phyloP scores from a whole-genome alignment of 2,888 invertebrate genomes.

The Electrophaes corylata region DNA sequence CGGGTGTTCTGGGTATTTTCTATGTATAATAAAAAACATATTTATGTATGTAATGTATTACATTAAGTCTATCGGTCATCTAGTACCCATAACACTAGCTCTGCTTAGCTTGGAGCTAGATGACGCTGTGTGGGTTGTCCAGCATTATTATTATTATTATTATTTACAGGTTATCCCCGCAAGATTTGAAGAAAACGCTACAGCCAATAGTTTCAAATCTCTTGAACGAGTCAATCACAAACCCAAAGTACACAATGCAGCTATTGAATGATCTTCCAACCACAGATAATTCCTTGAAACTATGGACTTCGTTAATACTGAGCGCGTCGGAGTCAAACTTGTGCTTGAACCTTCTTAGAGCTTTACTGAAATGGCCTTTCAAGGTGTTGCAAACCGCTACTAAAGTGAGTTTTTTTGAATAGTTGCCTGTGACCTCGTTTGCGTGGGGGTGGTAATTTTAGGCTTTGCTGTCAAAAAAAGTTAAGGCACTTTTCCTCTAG shows the following conservation, averaged over 20 bases:
- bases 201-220: conserved; percentile 31
- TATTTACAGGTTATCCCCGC: conserved; percentile 26
- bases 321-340: conserved; percentile 42
- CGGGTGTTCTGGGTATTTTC: too few relatives aligned
- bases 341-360: conserved; percentile 1
- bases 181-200: conserved; percentile 44
- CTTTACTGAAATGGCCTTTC: conserved; percentile 57
- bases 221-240: conserved; percentile 3
- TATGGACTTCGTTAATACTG: conserved; percentile 64
- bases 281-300: conserved; percentile 46
- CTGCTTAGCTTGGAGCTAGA: too few relatives aligned
- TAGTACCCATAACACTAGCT: too few relatives aligned
- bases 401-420: conserved; percentile 14
- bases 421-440: too few relatives aligned
- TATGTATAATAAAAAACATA: too few relatives aligned
- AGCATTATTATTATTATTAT: neutral
- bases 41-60: too few relatives aligned
- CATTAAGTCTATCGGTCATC: too few relatives aligned
- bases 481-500: too few relatives aligned
- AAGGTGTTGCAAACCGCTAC: conserved; percentile 36
- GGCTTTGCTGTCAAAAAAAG: too few relatives aligned
- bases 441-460: too few relatives aligned
- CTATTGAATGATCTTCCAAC: conserved; percentile 45
- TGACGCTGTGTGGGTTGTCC: too few relatives aligned
- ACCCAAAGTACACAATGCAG: conserved; percentile 10